These are phyloP conservation scores for Leptinotarsa peninsularis DNA, from an alignment of 2,888 invertebrate species.

Conservation along the genomic window DNA sequence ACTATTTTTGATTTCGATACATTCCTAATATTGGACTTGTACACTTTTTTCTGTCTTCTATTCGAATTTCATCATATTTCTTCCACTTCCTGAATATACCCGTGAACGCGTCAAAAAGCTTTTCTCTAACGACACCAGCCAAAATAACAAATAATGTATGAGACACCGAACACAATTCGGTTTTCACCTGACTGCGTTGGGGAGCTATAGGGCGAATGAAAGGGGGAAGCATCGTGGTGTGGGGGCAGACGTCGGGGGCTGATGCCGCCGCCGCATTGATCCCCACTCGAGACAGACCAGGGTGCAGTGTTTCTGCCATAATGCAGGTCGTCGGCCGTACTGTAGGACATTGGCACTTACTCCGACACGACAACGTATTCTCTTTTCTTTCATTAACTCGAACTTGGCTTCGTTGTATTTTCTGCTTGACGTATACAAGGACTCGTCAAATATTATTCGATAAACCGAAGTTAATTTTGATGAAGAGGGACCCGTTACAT, in stretches of 20 bases:
- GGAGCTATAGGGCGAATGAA: slow-evolving; percentile 1
- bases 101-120: not conserved
- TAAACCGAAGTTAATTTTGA: no score
- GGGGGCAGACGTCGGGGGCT: slow-evolving; percentile 72
- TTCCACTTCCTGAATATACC: no score
- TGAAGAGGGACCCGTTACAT: no score
- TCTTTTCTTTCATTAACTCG: slow-evolving; percentile 17
- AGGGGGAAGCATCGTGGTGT: slow-evolving; percentile 45
- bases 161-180: slow-evolving; percentile 22
- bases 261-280: slow-evolving; percentile 67
- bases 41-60: no score
- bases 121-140: slow-evolving; percentile 22
- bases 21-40: no score
- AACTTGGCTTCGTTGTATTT: slow-evolving; percentile 11
- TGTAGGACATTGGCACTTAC: slow-evolving; percentile 59
- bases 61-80: no score
- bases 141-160: slow-evolving; percentile 13
- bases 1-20: no score
- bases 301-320: slow-evolving; percentile 63
- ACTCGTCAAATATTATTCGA: not conserved
- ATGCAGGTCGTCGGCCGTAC: slow-evolving; percentile 62
- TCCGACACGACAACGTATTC: slow-evolving; percentile 18
- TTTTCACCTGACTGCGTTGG: slow-evolving; percentile 31
- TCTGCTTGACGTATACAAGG: not conserved
- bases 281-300: slow-evolving; percentile 69